Evolutionary conservation across 1,140 invertebrate species (phyloP).

Genomic region (Ridgeia piscesae): DNA sequence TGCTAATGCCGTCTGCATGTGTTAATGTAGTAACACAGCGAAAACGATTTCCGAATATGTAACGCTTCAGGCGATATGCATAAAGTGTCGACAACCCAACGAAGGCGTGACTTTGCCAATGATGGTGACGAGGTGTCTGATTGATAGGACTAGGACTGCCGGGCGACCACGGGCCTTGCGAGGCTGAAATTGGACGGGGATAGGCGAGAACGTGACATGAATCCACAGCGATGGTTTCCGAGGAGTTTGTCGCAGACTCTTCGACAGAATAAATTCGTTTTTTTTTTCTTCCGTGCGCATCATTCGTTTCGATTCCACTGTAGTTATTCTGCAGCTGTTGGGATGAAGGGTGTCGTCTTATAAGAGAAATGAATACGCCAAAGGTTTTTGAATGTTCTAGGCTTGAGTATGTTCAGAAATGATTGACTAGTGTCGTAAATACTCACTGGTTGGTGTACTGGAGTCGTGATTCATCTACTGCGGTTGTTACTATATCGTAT

Average conservation of each 20-base stretch:
- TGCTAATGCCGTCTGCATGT: not conserved
- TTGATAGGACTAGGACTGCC: not conserved
- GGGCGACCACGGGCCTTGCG: not conserved
- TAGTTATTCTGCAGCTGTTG: not conserved
- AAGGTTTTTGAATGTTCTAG: not conserved
- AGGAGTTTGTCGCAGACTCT: not conserved
- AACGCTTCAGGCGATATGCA: not conserved
- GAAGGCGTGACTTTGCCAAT: not conserved
- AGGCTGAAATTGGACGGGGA: not conserved
- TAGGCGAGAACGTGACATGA: not conserved
- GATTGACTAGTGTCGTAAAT: not conserved
- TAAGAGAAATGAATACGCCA: not conserved
- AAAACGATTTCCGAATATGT: conserved; percentile 6
- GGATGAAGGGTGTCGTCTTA: not conserved
- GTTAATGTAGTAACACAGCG: too few species aligned
- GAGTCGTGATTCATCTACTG: not conserved
- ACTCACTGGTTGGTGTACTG: not conserved
- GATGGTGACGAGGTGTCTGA: not conserved
- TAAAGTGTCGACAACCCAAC: not conserved
- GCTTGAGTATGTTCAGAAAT: too few species aligned
- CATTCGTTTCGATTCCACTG: not conserved
- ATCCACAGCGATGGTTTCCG: not conserved
- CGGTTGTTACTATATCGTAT: not conserved
- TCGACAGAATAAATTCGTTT: not conserved
- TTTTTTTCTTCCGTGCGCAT: not conserved